A percentile compares a stretch with the other conserved stretches of the same genome.
Evolutionary conservation across 2,113 vertebrate species (phyloP).

Genomic region (Callithrix jacchus): DNA sequence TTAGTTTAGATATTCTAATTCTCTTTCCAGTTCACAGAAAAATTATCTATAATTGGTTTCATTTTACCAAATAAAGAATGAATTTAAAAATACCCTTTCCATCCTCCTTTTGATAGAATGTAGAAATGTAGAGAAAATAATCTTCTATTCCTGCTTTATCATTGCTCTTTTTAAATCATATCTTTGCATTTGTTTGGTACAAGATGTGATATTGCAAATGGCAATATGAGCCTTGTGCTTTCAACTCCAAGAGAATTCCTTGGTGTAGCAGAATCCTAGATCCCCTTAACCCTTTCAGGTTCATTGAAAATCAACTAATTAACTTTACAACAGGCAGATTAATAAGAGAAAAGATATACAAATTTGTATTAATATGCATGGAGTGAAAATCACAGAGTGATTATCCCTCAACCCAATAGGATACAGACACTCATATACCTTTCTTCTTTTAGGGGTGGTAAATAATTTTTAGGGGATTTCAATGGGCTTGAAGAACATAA

Average conservation of each 20-base stretch:
- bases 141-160: neutral
- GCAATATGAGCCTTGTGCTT: neutral
- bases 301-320: no score
- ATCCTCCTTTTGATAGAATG: neutral
- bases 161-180: neutral
- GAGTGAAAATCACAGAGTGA: no score
- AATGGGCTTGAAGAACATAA: no score
- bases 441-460: no score
- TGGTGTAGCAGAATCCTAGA: neutral
- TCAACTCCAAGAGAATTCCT: neutral
- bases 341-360: no score
- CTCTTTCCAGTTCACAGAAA: neutral
- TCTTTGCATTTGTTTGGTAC: neutral
- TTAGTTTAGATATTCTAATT: neutral
- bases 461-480: no score
- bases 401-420: no score
- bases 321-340: no score
- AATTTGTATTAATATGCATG: no score
- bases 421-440: no score
- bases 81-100: neutral
- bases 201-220: neutral
- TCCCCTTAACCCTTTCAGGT: no score
- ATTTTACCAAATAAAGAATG: constrained; percentile 11
- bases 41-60: neutral
- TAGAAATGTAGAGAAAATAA: neutral